A percentile compares a stretch with the other conserved stretches of the same genome.
Conservation (phyloP, 1,140 invertebrate species). For the Chelonus insularis region DNA sequence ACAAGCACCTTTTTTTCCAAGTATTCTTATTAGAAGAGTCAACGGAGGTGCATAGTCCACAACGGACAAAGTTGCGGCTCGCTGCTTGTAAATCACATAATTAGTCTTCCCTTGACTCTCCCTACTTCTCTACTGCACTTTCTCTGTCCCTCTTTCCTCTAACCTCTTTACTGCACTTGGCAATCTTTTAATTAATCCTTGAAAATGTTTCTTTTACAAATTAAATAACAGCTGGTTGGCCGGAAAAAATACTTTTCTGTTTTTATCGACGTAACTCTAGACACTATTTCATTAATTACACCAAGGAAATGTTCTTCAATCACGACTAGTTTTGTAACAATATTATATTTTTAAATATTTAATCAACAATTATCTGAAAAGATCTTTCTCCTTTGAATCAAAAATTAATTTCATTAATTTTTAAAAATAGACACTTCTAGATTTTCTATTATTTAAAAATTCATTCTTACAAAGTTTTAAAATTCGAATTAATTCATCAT, state of each 20-base stretch:
- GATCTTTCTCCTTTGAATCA: too few relatives aligned
- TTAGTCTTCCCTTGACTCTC: constrained; percentile 19
- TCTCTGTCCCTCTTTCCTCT: neutral
- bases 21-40: neutral
- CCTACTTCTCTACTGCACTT: neutral
- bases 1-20: too few relatives aligned
- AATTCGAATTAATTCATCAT: too few relatives aligned
- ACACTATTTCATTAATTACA: too few relatives aligned
- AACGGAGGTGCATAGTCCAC: constrained; percentile 17
- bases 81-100: constrained; percentile 28
- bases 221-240: neutral
- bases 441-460: too few relatives aligned
- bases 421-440: too few relatives aligned
- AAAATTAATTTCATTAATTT: too few relatives aligned
- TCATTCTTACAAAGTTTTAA: too few relatives aligned
- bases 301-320: neutral
- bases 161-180: neutral
- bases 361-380: too few relatives aligned
- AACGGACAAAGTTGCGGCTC: constrained; percentile 19
- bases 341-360: too few relatives aligned
- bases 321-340: too few relatives aligned
- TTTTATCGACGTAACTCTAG: too few relatives aligned
- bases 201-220: neutral
- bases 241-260: neutral
- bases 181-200: neutral